phyloP scores from a whole-genome alignment of 2,888 invertebrate genomes.

The Leptinotarsa tumamoca region DNA sequence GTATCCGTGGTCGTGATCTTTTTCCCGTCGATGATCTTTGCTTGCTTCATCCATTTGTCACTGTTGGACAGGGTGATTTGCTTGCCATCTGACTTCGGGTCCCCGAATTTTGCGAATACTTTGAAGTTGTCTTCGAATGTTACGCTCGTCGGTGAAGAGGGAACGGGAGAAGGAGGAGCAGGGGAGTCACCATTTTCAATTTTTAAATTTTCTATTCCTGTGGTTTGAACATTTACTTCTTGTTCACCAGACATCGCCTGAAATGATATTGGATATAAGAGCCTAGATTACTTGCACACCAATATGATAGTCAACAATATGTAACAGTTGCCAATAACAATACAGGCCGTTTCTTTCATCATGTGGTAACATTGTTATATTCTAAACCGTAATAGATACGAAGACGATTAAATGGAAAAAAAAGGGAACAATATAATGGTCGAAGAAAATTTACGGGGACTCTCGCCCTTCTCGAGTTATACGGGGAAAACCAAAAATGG shows the following conservation, averaged over 20 bases:
- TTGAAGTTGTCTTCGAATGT: conserved; percentile 80
- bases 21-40: conserved; percentile 82
- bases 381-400: too few species aligned
- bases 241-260: conserved; percentile 43
- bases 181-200: conserved; percentile 67
- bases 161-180: conserved; percentile 49
- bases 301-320: too few species aligned
- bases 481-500: too few species aligned
- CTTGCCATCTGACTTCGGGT: conserved; percentile 88
- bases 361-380: too few species aligned
- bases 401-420: too few species aligned
- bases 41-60: conserved; percentile 97
- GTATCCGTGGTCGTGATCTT: conserved; percentile 93
- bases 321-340: too few species aligned
- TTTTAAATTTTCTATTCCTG: conserved; percentile 70
- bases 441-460: too few species aligned
- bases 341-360: too few species aligned
- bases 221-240: conserved; percentile 51
- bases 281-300: too few species aligned
- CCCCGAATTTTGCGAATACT: conserved; percentile 90
- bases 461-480: too few species aligned
- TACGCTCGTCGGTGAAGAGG: conserved; percentile 44
- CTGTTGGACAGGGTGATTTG: conserved; percentile 88
- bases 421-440: too few species aligned
- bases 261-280: background rate